Conservation (phyloP, 2,113 vertebrate genomes). For the Eleginops maclovinus region DNA sequence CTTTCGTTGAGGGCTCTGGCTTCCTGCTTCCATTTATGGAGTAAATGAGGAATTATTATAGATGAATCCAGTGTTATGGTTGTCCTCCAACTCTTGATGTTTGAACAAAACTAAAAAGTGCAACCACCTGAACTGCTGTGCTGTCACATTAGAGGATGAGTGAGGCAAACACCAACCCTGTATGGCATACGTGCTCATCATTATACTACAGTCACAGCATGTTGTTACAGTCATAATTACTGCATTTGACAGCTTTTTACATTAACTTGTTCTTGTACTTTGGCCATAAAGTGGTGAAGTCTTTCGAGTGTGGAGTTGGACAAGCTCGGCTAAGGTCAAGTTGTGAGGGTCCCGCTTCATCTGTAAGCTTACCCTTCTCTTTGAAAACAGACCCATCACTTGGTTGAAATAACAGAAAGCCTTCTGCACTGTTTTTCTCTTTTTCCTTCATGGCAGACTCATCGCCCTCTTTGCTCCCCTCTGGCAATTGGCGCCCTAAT, state of each 20-base stretch:
- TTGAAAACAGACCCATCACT: conserved; percentile 39
- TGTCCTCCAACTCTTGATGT: conserved; percentile 59
- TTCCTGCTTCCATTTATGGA: conserved; percentile 57
- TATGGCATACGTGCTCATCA: not conserved
- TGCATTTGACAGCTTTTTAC: conserved; percentile 47
- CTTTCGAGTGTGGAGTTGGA: conserved; percentile 34
- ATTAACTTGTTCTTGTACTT: conserved; percentile 17
- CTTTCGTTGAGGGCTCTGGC: conserved; percentile 40
- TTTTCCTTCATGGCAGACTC: conserved; percentile 17
- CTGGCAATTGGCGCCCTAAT: conserved; percentile 67
- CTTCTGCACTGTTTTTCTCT: not conserved
- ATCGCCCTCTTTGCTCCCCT: conserved; percentile 50
- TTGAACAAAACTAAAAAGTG: conserved; percentile 41
- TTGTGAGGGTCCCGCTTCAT: conserved; percentile 28
- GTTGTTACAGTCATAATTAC: conserved; percentile 1
- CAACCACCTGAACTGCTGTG: conserved; percentile 32
- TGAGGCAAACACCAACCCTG: not conserved
- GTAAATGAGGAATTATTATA: conserved; percentile 67
- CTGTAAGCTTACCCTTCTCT: conserved; percentile 31
- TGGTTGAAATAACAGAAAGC: conserved; percentile 47
- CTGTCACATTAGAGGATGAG: conserved; percentile 36
- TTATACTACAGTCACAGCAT: conserved; percentile 13
- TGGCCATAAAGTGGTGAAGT: conserved; percentile 29
- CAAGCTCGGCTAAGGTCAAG: conserved; percentile 26
- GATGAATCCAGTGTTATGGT: conserved; percentile 58